Evolutionary conservation across 2,888 invertebrate species (phyloP).

Genomic region (Cylloceria caligata): DNA sequence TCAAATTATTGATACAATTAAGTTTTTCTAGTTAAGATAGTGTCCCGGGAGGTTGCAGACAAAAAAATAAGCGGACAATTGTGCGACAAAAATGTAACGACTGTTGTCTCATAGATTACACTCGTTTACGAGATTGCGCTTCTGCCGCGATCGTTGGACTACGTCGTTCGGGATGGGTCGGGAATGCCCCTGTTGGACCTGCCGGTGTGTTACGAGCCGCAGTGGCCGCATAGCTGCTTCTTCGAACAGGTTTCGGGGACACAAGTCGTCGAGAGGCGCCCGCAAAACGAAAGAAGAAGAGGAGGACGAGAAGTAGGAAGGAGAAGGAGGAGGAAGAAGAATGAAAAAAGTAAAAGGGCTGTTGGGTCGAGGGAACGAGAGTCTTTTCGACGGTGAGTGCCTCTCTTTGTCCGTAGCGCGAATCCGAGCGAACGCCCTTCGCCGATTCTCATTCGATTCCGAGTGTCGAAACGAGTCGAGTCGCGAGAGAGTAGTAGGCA

Average conservation of each 20-base stretch:
- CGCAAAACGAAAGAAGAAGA: conserved; percentile 55
- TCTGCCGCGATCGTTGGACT: conserved; percentile 33
- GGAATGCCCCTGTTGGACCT: conserved; percentile 48
- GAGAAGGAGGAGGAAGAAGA: not conserved
- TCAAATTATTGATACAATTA: too few relatives aligned
- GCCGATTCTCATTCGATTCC: conserved; percentile 62
- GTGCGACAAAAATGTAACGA: conserved; percentile 16
- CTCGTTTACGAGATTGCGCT: conserved; percentile 46
- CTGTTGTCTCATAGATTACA: conserved; percentile 28
- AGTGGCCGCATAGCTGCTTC: conserved; percentile 62
- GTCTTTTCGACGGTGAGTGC: conserved; percentile 31
- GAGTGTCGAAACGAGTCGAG: conserved; percentile 63
- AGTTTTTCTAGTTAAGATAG: too few relatives aligned
- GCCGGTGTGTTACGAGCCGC: conserved; percentile 41
- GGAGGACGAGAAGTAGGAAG: not conserved
- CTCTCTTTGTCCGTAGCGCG: conserved; percentile 56
- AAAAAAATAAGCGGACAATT: not conserved
- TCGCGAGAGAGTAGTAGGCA: conserved; percentile 20
- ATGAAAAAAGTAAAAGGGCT: conserved; percentile 32
- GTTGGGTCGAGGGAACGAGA: conserved; percentile 35
- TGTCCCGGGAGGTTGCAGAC: too few relatives aligned
- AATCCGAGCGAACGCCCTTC: conserved; percentile 50
- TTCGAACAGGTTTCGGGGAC: conserved; percentile 65
- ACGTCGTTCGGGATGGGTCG: conserved; percentile 10
- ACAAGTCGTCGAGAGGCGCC: conserved; percentile 63